A percentile compares a stretch with the other conserved stretches of the same genome.
These are phyloP conservation scores for Coilia nasus DNA, from an alignment of 2,797 vertebrate genomes.

Conservation along the genomic window DNA sequence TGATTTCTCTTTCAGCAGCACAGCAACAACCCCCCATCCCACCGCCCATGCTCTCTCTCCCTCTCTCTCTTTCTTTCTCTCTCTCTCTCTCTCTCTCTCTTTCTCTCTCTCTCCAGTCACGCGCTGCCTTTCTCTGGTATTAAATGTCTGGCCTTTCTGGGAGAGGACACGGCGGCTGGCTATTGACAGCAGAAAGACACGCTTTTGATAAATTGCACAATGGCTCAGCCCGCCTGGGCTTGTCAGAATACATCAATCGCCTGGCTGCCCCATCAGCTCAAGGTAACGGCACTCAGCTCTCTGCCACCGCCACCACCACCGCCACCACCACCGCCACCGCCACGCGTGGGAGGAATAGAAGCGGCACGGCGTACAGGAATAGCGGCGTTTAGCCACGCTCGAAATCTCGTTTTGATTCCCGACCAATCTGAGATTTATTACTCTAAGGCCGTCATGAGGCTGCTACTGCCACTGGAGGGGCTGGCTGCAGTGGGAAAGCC, in stretches of 20 bases:
- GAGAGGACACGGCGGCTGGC: slow-evolving; percentile 58
- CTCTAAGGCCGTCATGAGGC: slow-evolving; percentile 58
- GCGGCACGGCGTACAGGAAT: slow-evolving; percentile 42
- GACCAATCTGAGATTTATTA: slow-evolving; percentile 64
- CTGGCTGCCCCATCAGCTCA: slow-evolving; percentile 72
- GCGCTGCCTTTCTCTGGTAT: slow-evolving; percentile 37
- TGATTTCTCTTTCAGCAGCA: slow-evolving; percentile 16
- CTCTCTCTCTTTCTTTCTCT: not conserved
- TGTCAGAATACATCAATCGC: slow-evolving; percentile 75
- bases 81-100: not conserved
- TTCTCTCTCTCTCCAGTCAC: slow-evolving; percentile 4
- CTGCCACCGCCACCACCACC: too few species aligned
- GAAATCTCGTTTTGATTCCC: slow-evolving; percentile 72
- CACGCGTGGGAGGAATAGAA: not conserved
- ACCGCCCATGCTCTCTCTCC: too few species aligned
- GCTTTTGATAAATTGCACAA: slow-evolving; percentile 71
- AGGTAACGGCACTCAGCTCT: slow-evolving; percentile 58
- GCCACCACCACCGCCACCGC: not conserved
- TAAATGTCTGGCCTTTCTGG: slow-evolving; percentile 57
- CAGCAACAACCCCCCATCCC: not conserved
- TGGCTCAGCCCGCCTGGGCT: slow-evolving; percentile 57
- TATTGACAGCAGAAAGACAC: slow-evolving; percentile 67
- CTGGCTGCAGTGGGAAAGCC: slow-evolving; percentile 61
- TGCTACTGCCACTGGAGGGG: slow-evolving; percentile 28
- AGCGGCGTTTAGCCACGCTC: slow-evolving; percentile 70